phyloP scores from a whole-genome alignment of 2,888 invertebrate species.

The Monoplex corrugatus region DNA sequence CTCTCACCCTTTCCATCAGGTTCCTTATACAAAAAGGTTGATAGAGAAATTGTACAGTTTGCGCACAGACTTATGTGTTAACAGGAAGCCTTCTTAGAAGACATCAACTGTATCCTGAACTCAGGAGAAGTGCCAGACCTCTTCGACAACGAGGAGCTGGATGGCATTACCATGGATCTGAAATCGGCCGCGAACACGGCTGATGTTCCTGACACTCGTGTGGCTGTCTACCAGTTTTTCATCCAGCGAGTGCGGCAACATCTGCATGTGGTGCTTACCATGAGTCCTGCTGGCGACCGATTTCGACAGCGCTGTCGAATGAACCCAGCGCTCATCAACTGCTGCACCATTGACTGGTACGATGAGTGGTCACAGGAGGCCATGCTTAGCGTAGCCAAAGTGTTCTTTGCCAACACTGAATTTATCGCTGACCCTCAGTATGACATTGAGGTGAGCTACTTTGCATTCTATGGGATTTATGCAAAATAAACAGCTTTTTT shows the following conservation, averaged over 20 bases:
- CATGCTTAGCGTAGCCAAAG: slow-evolving; percentile 79
- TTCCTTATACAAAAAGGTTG: too few relatives aligned
- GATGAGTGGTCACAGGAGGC: slow-evolving; percentile 80
- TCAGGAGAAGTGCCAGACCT: slow-evolving; percentile 81
- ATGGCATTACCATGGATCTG: slow-evolving; percentile 80
- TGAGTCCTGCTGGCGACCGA: slow-evolving; percentile 79
- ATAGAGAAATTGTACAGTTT: too few relatives aligned
- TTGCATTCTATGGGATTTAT: too few relatives aligned
- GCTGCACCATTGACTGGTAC: slow-evolving; percentile 82
- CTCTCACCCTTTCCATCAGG: too few relatives aligned
- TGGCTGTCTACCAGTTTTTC: slow-evolving; percentile 79
- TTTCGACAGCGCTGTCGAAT: slow-evolving; percentile 81
- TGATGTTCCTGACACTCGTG: slow-evolving; percentile 78
- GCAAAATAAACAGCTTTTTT: too few relatives aligned
- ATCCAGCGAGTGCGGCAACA: slow-evolving; percentile 78
- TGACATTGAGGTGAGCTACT: slow-evolving; percentile 67
- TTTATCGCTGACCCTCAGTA: slow-evolving; percentile 75
- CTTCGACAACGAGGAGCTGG: slow-evolving; percentile 81
- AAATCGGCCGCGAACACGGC: slow-evolving; percentile 78
- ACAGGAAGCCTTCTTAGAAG: slow-evolving; percentile 81
- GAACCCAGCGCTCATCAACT: slow-evolving; percentile 81
- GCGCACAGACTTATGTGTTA: not conserved
- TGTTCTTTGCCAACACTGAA: slow-evolving; percentile 79
- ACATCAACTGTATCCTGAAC: slow-evolving; percentile 81
- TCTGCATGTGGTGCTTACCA: slow-evolving; percentile 80